phyloP scores from a whole-genome alignment of 2,888 invertebrate species.

The Perithous albicinctus region DNA sequence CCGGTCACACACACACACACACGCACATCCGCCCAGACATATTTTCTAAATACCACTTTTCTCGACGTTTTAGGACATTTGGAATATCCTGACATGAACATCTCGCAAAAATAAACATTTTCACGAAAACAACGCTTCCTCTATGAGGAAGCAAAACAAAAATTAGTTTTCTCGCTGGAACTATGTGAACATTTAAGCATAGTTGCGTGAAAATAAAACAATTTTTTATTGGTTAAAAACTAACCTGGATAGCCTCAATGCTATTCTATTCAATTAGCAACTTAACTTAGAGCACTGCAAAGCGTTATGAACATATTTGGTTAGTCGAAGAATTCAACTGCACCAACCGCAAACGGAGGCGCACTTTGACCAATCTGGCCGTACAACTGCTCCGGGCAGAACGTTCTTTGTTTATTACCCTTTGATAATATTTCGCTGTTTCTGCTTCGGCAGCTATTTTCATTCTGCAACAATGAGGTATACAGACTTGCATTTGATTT shows the following conservation, averaged over 20 bases:
- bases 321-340: slow-evolving; percentile 1
- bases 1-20: too few relatives aligned
- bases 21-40: too few relatives aligned
- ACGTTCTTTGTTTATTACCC: not conserved
- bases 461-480: not conserved
- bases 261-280: not conserved
- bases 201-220: too few relatives aligned
- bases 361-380: not conserved
- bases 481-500: slow-evolving; percentile 1
- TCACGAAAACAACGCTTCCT: too few relatives aligned
- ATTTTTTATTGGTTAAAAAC: too few relatives aligned
- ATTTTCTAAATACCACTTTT: too few relatives aligned
- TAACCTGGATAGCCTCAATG: slow-evolving; percentile 13
- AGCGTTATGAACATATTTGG: slow-evolving; percentile 32
- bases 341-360: not conserved
- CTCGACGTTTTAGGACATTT: too few relatives aligned
- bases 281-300: not conserved
- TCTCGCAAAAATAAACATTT: too few relatives aligned
- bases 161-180: too few relatives aligned
- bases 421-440: not conserved
- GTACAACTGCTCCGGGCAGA: not conserved
- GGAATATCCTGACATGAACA: too few relatives aligned
- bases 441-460: not conserved
- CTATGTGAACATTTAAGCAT: too few relatives aligned
- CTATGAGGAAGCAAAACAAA: too few relatives aligned